Conservation (phyloP, 92 coral and sea anemone genomes). For the Porites rus region DNA sequence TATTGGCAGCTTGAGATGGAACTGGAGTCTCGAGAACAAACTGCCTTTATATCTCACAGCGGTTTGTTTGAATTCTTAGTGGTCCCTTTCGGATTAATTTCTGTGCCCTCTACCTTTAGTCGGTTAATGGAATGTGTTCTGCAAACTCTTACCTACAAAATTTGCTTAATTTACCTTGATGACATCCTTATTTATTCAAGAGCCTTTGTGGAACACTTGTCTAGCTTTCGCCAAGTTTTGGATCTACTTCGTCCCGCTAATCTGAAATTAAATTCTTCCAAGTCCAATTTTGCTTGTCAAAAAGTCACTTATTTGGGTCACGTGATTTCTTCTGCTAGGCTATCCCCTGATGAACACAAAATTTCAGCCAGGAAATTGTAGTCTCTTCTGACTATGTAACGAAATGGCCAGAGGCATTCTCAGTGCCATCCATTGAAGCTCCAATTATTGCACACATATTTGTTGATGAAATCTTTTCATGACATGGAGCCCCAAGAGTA, state of each 20-base stretch:
- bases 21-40: slow-evolving; percentile 31
- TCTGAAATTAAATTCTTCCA: slow-evolving; percentile 41
- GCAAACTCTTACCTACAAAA: slow-evolving; percentile 30
- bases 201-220: slow-evolving; percentile 47
- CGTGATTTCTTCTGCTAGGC: slow-evolving; percentile 48
- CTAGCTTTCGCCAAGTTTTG: slow-evolving; percentile 51
- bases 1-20: slow-evolving; percentile 18
- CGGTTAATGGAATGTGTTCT: slow-evolving; percentile 55
- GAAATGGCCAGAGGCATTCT: slow-evolving; percentile 51
- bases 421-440: slow-evolving; percentile 42
- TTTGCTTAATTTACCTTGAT: slow-evolving; percentile 30
- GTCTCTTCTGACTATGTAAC: slow-evolving; percentile 18
- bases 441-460: slow-evolving; percentile 3
- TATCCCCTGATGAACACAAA: slow-evolving; percentile 65
- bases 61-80: slow-evolving; percentile 47
- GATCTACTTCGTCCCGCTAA: slow-evolving; percentile 50
- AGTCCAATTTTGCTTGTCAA: too few species aligned
- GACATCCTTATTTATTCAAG: slow-evolving; percentile 43
- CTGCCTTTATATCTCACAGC: slow-evolving; percentile 46
- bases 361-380: slow-evolving; percentile 50
- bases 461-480: slow-evolving; percentile 32
- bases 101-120: slow-evolving; percentile 29
- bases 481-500: slow-evolving; percentile 65
- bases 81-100: slow-evolving; percentile 39
- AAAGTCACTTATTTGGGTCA: slow-evolving; percentile 71